These are phyloP conservation scores for Origma solitaria DNA, from an alignment of 2,113 vertebrate species.

Conservation along the genomic window DNA sequence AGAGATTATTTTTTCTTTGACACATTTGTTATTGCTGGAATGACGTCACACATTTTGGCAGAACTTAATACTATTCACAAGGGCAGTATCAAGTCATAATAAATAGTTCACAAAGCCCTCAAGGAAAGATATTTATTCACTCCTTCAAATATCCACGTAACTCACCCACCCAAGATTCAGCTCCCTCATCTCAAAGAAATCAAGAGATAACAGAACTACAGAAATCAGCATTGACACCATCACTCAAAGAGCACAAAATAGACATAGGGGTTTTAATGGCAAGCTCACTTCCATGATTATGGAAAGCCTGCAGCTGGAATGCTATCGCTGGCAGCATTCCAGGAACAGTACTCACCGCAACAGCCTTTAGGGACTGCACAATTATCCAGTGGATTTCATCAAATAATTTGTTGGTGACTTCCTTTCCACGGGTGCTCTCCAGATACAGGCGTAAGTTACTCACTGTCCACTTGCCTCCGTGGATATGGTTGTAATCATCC, in stretches of 20 bases:
- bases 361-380: constrained; percentile 95
- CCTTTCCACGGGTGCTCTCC: constrained; percentile 93
- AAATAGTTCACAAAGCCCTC: background rate
- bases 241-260: background rate
- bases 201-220: background rate
- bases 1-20: background rate
- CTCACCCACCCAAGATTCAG: background rate
- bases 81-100: background rate
- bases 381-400: constrained; percentile 98
- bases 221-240: background rate
- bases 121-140: background rate
- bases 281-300: background rate
- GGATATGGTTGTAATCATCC: constrained; percentile 98
- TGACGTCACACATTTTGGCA: background rate
- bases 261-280: background rate
- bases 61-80: background rate
- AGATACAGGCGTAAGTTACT: constrained; percentile 92
- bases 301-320: background rate
- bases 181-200: background rate
- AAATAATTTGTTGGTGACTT: constrained; percentile 90
- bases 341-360: constrained; percentile 81
- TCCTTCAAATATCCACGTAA: background rate
- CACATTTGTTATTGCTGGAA: constrained; percentile 24
- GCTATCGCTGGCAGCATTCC: background rate
- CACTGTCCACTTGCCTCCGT: constrained; percentile 97